Conservation (phyloP, 1,140 invertebrate genomes). For the Atopsyche davidsoni region DNA sequence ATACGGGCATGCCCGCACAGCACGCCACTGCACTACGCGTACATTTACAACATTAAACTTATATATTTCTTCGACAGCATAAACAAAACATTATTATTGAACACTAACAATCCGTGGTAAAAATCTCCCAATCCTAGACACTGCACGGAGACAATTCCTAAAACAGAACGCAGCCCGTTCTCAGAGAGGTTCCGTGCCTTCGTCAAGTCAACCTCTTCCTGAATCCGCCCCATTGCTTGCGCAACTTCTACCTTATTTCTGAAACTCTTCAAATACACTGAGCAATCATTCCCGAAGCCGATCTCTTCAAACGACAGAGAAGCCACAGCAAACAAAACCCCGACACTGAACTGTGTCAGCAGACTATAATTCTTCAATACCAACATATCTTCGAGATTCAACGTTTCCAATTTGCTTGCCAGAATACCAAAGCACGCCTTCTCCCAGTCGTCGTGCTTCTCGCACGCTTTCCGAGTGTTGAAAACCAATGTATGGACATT, state of each 20-base stretch:
- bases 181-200: neutral
- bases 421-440: conserved; percentile 5
- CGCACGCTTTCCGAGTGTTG: neutral
- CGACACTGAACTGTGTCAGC: conserved; percentile 44
- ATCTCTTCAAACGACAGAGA: conserved; percentile 40
- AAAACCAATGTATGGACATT: conserved; percentile 11
- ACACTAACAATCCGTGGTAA: conserved; percentile 7
- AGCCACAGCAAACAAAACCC: conserved; percentile 38
- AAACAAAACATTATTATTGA: conserved; percentile 15
- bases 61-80: neutral
- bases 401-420: conserved; percentile 7
- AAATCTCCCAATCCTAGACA: neutral
- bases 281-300: conserved; percentile 6
- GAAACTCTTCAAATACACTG: conserved; percentile 8
- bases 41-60: too few species aligned
- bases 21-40: too few species aligned
- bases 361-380: conserved; percentile 38
- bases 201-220: neutral
- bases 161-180: neutral
- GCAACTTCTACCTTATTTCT: conserved; percentile 7
- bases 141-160: conserved; percentile 10
- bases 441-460: conserved; percentile 16
- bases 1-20: too few species aligned
- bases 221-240: neutral
- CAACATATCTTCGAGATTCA: conserved; percentile 35